Conservation (phyloP, 2,888 invertebrate genomes). For the Entomobrya multifasciata region DNA sequence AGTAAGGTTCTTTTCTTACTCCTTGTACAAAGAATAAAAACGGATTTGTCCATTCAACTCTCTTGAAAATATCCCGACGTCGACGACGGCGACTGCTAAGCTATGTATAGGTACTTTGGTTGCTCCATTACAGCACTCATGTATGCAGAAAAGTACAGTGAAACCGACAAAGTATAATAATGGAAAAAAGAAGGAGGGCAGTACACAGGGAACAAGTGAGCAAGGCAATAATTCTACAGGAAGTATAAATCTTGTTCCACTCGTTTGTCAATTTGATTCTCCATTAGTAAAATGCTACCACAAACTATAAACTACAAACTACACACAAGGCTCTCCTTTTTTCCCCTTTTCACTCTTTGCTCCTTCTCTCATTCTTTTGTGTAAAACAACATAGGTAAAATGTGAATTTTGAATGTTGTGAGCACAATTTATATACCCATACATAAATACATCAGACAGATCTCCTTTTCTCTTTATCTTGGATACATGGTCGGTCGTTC, state of each 20-base stretch:
- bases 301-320: slow-evolving; percentile 58
- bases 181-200: slow-evolving; percentile 63
- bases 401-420: slow-evolving; percentile 52
- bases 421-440: slow-evolving; percentile 27
- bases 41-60: slow-evolving; percentile 61
- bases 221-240: slow-evolving; percentile 68
- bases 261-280: slow-evolving; percentile 73
- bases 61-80: slow-evolving; percentile 10
- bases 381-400: slow-evolving; percentile 36
- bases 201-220: slow-evolving; percentile 58
- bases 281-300: slow-evolving; percentile 72
- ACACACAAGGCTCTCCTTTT: background rate
- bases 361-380: background rate
- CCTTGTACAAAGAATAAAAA: slow-evolving; percentile 53
- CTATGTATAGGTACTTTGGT: slow-evolving; percentile 9
- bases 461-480: too few relatives aligned
- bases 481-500: too few relatives aligned
- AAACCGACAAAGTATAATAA: slow-evolving; percentile 61
- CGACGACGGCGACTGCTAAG: too few relatives aligned
- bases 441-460: slow-evolving; percentile 47
- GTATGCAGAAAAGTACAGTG: slow-evolving; percentile 41
- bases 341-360: too few relatives aligned
- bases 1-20: background rate
- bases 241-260: slow-evolving; percentile 71
- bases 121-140: slow-evolving; percentile 34